A percentile compares a stretch with the other conserved stretches of the same genome.
Evolutionary conservation across 2,888 invertebrate species (phyloP).

Genomic region (Ophioninae sp.): DNA sequence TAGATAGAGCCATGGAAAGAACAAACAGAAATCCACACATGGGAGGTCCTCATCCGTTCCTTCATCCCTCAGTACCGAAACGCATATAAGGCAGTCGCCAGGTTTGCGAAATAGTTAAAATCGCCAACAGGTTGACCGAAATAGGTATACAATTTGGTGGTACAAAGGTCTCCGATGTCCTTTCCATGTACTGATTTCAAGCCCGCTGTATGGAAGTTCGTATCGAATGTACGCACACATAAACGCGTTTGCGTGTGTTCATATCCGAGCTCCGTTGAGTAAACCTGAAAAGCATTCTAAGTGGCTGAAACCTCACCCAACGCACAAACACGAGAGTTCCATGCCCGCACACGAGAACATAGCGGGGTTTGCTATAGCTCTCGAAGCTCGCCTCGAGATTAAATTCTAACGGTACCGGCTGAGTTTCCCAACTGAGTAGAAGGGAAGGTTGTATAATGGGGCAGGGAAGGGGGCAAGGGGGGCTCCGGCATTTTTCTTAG

Average conservation of each 20-base stretch:
- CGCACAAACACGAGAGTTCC: constrained; percentile 30
- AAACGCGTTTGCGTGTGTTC: constrained; percentile 27
- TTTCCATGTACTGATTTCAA: constrained; percentile 48
- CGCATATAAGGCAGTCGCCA: constrained; percentile 36
- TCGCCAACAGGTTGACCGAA: constrained; percentile 18
- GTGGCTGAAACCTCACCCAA: constrained; percentile 40
- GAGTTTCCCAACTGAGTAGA: constrained; percentile 50
- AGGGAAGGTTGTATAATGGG: not conserved
- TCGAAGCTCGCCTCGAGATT: constrained; percentile 72
- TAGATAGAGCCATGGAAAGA: constrained; percentile 42
- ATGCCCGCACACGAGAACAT: constrained; percentile 34
- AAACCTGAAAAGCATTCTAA: constrained; percentile 52
- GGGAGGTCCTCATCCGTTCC: constrained; percentile 9
- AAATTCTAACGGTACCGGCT: constrained; percentile 76
- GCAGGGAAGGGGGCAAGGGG: not conserved
- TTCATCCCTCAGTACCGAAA: not conserved
- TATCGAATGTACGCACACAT: not conserved
- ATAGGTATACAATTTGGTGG: constrained; percentile 30
- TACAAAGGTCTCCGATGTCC: constrained; percentile 49
- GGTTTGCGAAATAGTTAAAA: constrained; percentile 24
- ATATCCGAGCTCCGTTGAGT: constrained; percentile 40
- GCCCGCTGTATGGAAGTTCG: not conserved
- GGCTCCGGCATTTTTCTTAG: constrained; percentile 79
- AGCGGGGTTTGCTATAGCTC: constrained; percentile 33
- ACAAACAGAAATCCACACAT: constrained; percentile 43